Evolutionary conservation across 2,113 vertebrate species (phyloP).

Genomic region (Odobenus rosmarus): DNA sequence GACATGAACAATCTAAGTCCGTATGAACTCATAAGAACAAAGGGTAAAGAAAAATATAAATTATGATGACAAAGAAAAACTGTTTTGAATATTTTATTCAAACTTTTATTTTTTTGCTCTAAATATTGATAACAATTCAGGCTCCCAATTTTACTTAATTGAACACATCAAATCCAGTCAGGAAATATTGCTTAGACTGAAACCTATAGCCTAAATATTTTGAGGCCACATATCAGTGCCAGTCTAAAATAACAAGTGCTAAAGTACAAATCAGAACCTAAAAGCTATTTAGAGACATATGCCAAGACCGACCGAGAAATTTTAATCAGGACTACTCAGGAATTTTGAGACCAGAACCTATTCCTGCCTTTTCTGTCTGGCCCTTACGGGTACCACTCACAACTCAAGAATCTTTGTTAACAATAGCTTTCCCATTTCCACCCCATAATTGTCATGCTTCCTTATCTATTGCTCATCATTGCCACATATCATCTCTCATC

Average conservation of each 20-base stretch:
- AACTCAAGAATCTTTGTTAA: background rate
- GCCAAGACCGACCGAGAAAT: background rate
- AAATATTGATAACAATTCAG: background rate
- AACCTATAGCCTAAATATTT: background rate
- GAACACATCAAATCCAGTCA: background rate
- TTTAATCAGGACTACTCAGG: background rate
- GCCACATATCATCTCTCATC: background rate
- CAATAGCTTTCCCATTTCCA: background rate
- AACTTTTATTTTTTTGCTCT: background rate
- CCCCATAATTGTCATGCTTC: background rate
- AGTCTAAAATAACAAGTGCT: background rate
- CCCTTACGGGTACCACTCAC: background rate
- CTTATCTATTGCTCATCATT: background rate
- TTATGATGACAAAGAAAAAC: background rate
- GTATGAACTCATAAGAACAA: slow-evolving; percentile 35
- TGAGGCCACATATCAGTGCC: background rate
- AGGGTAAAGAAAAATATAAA: slow-evolving; percentile 38
- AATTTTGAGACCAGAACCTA: background rate
- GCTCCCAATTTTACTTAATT: background rate
- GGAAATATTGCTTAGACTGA: background rate
- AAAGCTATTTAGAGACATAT: background rate
- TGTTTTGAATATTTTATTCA: background rate
- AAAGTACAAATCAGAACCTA: background rate
- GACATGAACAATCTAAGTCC: background rate
- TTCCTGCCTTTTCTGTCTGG: background rate